Percentiles rank a stretch among this genome's conserved stretches.
Conservation (phyloP, 2,888 invertebrate genomes). For the Leptodirus hochenwartii region DNA sequence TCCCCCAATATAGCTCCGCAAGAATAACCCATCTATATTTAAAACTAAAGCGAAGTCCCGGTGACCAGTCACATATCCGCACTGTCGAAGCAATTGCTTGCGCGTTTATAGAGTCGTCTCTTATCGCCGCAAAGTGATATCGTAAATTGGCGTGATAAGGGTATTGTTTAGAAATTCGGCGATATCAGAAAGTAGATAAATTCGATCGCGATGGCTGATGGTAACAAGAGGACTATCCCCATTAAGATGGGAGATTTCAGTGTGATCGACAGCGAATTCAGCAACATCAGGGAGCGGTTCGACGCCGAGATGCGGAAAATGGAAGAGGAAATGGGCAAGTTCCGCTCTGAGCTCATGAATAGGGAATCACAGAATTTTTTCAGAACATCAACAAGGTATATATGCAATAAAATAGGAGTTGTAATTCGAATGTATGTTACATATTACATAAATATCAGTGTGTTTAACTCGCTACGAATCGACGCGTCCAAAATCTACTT, state of each 20-base stretch:
- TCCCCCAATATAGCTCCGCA: too few relatives aligned
- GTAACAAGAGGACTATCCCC: constrained; percentile 77
- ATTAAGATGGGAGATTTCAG: constrained; percentile 88
- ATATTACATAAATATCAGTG: background rate
- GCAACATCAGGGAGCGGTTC: constrained; percentile 86
- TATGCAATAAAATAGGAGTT: too few relatives aligned
- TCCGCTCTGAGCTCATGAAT: constrained; percentile 83
- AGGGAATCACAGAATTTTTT: constrained; percentile 84
- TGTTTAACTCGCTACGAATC: background rate
- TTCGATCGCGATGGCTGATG: constrained; percentile 80
- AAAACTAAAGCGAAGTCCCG: too few relatives aligned
- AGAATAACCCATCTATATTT: too few relatives aligned
- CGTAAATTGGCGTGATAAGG: too few relatives aligned
- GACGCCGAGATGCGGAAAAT: constrained; percentile 96
- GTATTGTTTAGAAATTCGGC: too few relatives aligned
- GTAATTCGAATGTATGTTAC: constrained; percentile 1
- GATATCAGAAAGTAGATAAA: too few relatives aligned
- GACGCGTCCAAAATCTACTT: background rate
- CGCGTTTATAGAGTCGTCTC: too few relatives aligned
- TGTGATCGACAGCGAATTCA: constrained; percentile 92
- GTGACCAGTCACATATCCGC: too few relatives aligned
- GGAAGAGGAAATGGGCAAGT: constrained; percentile 96
- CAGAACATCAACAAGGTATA: constrained; percentile 72
- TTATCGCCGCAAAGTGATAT: too few relatives aligned
- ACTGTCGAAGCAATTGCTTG: too few relatives aligned